These are phyloP conservation scores for Bolinopsis microptera DNA, from an alignment of 37 sponge, comb jelly and placozoan species.

Conservation along the genomic window DNA sequence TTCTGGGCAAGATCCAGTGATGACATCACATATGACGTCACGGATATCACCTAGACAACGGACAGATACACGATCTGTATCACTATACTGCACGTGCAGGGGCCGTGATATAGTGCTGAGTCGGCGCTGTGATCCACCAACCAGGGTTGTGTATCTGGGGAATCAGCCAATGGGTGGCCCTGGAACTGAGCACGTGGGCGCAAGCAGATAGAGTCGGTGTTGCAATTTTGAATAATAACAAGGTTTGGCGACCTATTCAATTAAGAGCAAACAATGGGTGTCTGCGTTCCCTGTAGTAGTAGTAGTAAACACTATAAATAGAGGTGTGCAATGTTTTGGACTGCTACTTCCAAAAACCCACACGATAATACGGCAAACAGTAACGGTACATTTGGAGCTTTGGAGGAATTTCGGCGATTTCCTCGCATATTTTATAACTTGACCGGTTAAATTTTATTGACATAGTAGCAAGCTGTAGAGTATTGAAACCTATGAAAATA, in stretches of 20 bases:
- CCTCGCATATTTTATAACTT: too few relatives aligned
- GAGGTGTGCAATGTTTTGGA: too few relatives aligned
- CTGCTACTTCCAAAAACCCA: too few relatives aligned
- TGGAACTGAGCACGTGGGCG: neutral
- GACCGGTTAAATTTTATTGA: too few relatives aligned
- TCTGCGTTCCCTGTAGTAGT: too few relatives aligned
- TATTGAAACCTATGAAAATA: too few relatives aligned
- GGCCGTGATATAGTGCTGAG: neutral
- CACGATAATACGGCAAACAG: too few relatives aligned
- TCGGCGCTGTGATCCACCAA: neutral
- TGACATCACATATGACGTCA: neutral
- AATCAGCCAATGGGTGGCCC: neutral
- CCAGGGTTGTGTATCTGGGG: neutral
- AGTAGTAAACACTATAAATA: too few relatives aligned
- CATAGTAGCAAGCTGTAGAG: too few relatives aligned
- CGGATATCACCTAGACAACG: neutral
- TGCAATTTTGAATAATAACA: neutral
- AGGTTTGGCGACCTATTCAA: neutral
- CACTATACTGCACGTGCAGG: neutral
- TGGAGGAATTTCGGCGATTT: too few relatives aligned
- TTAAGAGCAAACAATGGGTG: neutral
- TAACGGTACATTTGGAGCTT: too few relatives aligned
- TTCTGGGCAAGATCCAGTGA: neutral
- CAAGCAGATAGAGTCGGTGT: neutral
- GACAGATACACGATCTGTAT: neutral